A percentile compares a stretch with the other conserved stretches of the same genome.
These are phyloP conservation scores for Conopomorpha cramerella DNA, from an alignment of 1,140 invertebrate species.

Conservation along the genomic window DNA sequence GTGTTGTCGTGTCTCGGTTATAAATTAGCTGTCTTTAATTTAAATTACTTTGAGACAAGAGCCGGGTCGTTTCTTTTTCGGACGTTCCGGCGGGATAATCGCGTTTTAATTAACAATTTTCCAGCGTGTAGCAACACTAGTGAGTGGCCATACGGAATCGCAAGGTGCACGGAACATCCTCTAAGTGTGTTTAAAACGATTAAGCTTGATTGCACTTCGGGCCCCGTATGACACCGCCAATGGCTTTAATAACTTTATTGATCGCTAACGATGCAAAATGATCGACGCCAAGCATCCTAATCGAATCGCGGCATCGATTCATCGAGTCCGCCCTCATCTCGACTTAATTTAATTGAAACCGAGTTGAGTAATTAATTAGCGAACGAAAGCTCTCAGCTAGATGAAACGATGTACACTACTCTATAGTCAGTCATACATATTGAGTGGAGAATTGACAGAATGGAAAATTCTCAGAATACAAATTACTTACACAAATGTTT, in stretches of 20 bases:
- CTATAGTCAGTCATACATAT: slow-evolving; percentile 36
- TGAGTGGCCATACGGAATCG: no score
- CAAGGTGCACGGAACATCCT: no score
- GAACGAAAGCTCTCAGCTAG: slow-evolving; percentile 34
- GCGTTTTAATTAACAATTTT: no score
- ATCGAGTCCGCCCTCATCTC: slow-evolving; percentile 38
- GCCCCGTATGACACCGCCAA: slow-evolving; percentile 7
- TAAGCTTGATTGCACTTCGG: no score
- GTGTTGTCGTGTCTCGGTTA: slow-evolving; percentile 17
- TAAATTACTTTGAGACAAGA: background rate
- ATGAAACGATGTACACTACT: slow-evolving; percentile 22
- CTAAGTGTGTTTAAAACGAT: no score
- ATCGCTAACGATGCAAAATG: slow-evolving; percentile 42
- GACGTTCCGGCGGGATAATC: no score
- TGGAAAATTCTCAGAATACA: no score
- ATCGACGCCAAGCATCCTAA: slow-evolving; percentile 52
- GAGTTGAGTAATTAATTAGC: slow-evolving; percentile 54
- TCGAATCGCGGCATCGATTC: slow-evolving; percentile 37
- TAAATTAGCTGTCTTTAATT: slow-evolving; percentile 1
- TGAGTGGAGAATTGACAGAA: no score
- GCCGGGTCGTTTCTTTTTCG: no score
- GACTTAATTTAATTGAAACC: slow-evolving; percentile 51
- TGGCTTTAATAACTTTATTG: slow-evolving; percentile 39
- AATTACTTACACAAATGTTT: no score
- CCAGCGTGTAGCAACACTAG: no score